phyloP scores from a whole-genome alignment of 1,140 invertebrate species.

The Drosophila parvula region DNA sequence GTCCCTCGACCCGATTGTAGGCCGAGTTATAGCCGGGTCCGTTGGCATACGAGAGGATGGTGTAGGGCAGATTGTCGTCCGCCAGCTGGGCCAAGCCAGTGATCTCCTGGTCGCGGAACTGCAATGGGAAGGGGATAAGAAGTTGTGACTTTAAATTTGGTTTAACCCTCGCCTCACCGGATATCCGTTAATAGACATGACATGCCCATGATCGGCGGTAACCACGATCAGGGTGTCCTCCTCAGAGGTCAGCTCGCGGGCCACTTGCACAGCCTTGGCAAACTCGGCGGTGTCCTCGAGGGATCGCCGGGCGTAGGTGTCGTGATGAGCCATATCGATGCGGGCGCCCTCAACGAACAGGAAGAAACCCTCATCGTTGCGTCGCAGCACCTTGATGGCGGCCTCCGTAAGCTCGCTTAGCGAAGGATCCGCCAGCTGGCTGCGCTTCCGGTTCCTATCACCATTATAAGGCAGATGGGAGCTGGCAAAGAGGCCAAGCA shows the following conservation, averaged over 20 bases:
- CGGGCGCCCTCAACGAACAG: conserved; percentile 94
- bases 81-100: conserved; percentile 83
- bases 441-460: conserved; percentile 80
- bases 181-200: conserved; percentile 90
- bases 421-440: conserved; percentile 86
- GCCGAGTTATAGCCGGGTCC: conserved; percentile 85
- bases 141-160: too few relatives aligned
- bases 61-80: conserved; percentile 86
- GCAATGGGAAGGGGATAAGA: background rate
- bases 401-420: conserved; percentile 93
- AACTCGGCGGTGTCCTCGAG: conserved; percentile 92
- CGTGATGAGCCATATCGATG: conserved; percentile 94
- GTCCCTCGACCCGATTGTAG: conserved; percentile 56
- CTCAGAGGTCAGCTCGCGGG: conserved; percentile 88
- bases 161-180: conserved; percentile 47
- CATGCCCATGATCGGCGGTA: conserved; percentile 93
- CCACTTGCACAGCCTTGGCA: conserved; percentile 89
- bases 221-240: conserved; percentile 91
- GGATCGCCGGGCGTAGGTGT: conserved; percentile 90
- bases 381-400: conserved; percentile 91
- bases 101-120: conserved; percentile 87
- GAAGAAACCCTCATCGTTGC: conserved; percentile 93
- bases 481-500: conserved; percentile 87
- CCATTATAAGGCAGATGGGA: conserved; percentile 85
- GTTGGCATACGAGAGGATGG: conserved; percentile 90